phyloP scores from a whole-genome alignment of 2,113 vertebrate genomes.

The Theropithecus gelada region DNA sequence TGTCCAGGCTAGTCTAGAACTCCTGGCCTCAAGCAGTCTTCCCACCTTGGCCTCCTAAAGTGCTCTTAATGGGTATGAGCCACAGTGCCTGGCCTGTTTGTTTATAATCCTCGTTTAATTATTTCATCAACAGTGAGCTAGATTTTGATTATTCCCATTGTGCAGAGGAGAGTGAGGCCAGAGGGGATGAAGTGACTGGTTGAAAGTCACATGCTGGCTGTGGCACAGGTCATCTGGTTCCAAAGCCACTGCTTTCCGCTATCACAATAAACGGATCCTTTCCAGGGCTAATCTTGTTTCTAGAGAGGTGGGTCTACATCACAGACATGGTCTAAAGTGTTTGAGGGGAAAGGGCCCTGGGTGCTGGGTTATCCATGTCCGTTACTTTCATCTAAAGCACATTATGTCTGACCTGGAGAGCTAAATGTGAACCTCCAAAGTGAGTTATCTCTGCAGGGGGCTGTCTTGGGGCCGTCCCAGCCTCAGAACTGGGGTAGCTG shows the following conservation, averaged over 20 bases:
- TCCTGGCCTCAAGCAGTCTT: too few species aligned
- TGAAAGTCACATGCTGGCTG: background rate
- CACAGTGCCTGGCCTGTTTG: too few species aligned
- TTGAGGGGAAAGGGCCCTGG: background rate
- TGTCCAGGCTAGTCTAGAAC: too few species aligned
- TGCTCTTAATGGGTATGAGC: too few species aligned
- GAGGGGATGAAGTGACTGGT: background rate
- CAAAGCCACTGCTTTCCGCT: background rate
- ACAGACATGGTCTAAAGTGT: background rate
- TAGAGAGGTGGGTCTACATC: background rate
- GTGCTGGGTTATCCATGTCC: fast-evolving
- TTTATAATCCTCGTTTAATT: background rate
- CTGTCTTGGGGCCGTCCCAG: fast-evolving
- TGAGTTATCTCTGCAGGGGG: fast-evolving
- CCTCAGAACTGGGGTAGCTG: background rate
- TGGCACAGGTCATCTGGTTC: background rate
- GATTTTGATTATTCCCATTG: too few species aligned
- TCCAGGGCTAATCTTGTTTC: background rate
- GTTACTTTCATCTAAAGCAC: too few species aligned
- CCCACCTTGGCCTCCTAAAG: too few species aligned
- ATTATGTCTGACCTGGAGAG: background rate
- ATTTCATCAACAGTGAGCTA: fast-evolving
- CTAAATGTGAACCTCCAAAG: too few species aligned
- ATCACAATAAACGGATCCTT: fast-evolving
- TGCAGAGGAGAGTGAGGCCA: background rate